Evolutionary conservation across 1,140 invertebrate genomes (phyloP), one percentile per base, ranked within the genome.

Genomic region (Drosophila subobscura): DNA sequence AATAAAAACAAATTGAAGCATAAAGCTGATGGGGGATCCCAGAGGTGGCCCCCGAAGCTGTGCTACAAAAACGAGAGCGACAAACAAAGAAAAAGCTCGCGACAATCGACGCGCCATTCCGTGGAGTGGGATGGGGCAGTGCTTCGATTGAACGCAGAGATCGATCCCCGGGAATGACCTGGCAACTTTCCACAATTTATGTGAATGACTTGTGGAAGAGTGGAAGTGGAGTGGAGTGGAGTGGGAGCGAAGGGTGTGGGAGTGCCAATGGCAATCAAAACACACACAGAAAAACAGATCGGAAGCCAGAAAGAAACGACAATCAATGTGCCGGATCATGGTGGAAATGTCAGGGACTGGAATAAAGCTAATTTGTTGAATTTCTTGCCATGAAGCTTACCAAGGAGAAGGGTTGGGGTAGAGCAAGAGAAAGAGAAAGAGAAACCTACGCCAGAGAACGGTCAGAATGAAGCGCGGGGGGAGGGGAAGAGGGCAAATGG

Each of bases 341-440:
- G 59, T 55, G 64, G 51, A 53, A 64, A 49, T 79, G 71, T 64
- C 60, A 72, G 57, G 72, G 49, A 50, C 67, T 46, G 70, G 70
- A 84, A 72, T 79, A 59, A 79, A 85, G 80, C 80, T 77, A 85
- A 85, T 85, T 85, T 85, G 80, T 37, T 37, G 33, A 37, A 37
- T 37, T 33, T 37, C 10, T 70, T 73, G 77, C 80, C 73, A 80
- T 70, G 73, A 68, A 85, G 77, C 80, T 85, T 85, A 85, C 63
- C 70, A 52, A 37, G 58, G 25, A 8, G 22, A 4, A 4, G 10
- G 8, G 10, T 4, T 4, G 33, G 10, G 33, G 10, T 4, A 8
- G 4, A 8, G 4, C 27, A 23, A 40, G 27, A 42, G 22, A 44
- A 22, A 8, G 4, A 8, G 4, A 37, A 23, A 40, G 27, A 42